Evolutionary conservation across 2,797 vertebrate genomes (phyloP).

Genomic region (Neomorphus geoffroyi): DNA sequence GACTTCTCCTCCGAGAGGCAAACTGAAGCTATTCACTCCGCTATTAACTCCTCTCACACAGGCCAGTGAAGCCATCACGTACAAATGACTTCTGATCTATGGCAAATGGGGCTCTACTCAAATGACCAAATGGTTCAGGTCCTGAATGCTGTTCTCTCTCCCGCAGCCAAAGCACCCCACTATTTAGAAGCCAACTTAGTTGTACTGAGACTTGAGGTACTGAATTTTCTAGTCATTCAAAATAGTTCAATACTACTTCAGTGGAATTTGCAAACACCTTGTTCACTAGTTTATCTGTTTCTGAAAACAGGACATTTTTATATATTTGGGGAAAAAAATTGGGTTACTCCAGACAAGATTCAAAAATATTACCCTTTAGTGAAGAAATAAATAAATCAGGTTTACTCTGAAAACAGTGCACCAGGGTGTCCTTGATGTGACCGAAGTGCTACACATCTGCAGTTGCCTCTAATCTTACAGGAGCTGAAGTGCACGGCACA

Average conservation of each 20-base stretch:
- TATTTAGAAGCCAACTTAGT: background rate
- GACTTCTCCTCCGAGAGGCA: background rate
- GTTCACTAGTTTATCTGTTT: background rate
- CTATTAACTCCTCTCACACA: background rate
- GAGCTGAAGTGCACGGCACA: background rate
- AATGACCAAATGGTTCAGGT: background rate
- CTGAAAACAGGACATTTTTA: background rate
- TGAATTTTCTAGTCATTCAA: background rate
- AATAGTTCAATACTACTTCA: background rate
- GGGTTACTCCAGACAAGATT: background rate
- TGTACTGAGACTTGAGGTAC: background rate
- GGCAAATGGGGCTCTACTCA: background rate
- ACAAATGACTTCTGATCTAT: background rate
- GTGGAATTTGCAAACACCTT: background rate
- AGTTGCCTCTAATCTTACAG: background rate
- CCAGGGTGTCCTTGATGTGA: background rate
- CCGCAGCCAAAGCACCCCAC: background rate
- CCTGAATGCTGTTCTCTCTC: background rate
- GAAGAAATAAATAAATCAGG: background rate
- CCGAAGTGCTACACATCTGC: accelerated
- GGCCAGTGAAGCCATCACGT: background rate
- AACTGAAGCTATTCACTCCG: background rate
- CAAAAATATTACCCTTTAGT: background rate
- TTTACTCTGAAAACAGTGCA: background rate
- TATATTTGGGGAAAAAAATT: background rate